phyloP scores from a whole-genome alignment of 2,888 invertebrate genomes.

The Orgyia antiqua region DNA sequence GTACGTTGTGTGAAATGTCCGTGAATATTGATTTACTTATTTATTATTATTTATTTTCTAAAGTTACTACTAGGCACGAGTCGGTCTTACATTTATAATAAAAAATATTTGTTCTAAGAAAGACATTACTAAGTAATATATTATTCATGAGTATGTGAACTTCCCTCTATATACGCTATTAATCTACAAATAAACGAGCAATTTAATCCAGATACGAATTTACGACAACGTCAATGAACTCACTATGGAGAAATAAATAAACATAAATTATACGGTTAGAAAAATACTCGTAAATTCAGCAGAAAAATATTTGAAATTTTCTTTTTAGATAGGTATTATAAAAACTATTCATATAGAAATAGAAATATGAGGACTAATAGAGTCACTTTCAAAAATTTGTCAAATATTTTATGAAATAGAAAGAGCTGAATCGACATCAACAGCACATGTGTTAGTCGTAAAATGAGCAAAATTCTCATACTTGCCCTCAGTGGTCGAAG shows the following conservation, averaged over 20 bases:
- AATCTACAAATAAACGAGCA: constrained; percentile 17
- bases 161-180: constrained; percentile 19
- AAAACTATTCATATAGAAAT: constrained; percentile 19
- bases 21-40: too few species aligned
- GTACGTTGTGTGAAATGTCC: too few species aligned
- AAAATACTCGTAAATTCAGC: constrained; percentile 21
- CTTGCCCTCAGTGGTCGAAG: constrained; percentile 15
- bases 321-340: constrained; percentile 13
- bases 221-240: constrained; percentile 17
- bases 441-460: constrained; percentile 37
- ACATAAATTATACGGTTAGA: constrained; percentile 13
- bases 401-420: constrained; percentile 15
- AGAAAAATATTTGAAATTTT: constrained; percentile 10
- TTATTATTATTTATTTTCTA: too few species aligned
- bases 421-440: constrained; percentile 27
- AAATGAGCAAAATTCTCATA: constrained; percentile 25
- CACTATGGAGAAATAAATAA: constrained; percentile 21
- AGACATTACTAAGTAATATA: neutral
- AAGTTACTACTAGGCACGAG: too few species aligned
- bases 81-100: too few species aligned
- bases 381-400: constrained; percentile 36
- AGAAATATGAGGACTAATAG: constrained; percentile 31
- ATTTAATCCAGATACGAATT: constrained; percentile 22
- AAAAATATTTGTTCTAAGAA: neutral
- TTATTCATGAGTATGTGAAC: constrained; percentile 13